Base-by-base conservation (phyloP, 2,888 invertebrate genomes). In the Macaria notata region DNA sequence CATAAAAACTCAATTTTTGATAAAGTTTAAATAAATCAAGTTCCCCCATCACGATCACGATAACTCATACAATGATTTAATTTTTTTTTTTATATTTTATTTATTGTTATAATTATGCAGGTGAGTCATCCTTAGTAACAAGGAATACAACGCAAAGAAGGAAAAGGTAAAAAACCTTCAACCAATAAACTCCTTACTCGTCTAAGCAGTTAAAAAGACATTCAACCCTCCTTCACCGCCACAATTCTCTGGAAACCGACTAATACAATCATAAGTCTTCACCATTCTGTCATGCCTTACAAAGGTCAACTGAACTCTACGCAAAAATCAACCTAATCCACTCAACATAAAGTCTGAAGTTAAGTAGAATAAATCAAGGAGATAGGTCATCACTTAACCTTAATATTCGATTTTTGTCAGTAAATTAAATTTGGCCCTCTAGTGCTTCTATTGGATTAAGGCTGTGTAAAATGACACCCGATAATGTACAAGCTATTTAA, bases 391-490 rank as follows among this genome's bases (percentile, higher is more conserved):
- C 63, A 56, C 56, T 59, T 61, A 63, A 64, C 62, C 70, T 67
- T 65, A 67, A 62, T 64, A 58, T 53, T 53, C 50, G 61, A 62
- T 64, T 65, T 68, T 69, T 69, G 58, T 57, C 42, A 50, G 62
- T 62, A 66, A 67, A 69, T 66, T 64, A 55, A 64, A 68, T 68
- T 64, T 50, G 36, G 50, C 56, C 51, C 54, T 62, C 54, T 66
- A 65, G 64, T 55, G 67, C 66, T 70, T 70, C 70, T 46, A 62
- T 63, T 60, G 29, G 55, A 59, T 55, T 55, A 59, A 19, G 19
- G 49, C 41, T 42, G 36, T 1, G 53, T 46, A 54, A 58, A 39
- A 41, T 58, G 53, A 54, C 46, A 41, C 45, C 42, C 39, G 41
- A 53, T 57, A 49, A 53, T 49, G 45, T 45, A 39, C 19, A 9